Percentiles rank a stretch among this genome's conserved stretches.
phyloP scores from a whole-genome alignment of 1,140 invertebrate genomes.

The Hesperophylax magnus region DNA sequence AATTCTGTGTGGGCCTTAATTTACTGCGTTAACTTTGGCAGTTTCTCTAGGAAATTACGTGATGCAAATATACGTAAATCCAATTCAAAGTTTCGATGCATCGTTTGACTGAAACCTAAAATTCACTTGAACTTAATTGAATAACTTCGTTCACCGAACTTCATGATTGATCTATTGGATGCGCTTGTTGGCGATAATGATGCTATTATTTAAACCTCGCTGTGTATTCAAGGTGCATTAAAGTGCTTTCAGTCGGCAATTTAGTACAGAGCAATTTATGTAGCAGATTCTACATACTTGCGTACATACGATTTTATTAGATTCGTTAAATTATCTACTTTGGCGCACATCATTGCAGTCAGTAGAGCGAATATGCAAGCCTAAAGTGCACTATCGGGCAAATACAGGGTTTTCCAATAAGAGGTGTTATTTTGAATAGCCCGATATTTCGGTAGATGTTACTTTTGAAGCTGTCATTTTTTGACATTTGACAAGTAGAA shows the following conservation, averaged over 20 bases:
- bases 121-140: background rate
- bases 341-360: no score
- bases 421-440: no score
- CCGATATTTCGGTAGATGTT: no score
- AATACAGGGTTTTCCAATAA: no score
- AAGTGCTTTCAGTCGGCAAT: background rate
- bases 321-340: no score
- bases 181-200: background rate
- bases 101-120: background rate
- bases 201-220: no score
- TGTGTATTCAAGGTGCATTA: background rate
- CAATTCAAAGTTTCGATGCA: background rate
- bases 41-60: background rate
- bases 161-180: background rate
- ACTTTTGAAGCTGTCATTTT: no score
- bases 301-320: no score
- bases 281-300: no score
- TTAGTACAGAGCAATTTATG: background rate
- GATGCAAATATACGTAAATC: background rate
- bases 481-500: no score
- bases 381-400: no score
- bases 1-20: constrained; percentile 5
- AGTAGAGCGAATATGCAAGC: no score
- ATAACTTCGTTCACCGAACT: background rate
- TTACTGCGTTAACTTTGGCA: constrained; percentile 4